Conservation (phyloP, 2,888 invertebrate genomes). For the Ypsolopha sequella region DNA sequence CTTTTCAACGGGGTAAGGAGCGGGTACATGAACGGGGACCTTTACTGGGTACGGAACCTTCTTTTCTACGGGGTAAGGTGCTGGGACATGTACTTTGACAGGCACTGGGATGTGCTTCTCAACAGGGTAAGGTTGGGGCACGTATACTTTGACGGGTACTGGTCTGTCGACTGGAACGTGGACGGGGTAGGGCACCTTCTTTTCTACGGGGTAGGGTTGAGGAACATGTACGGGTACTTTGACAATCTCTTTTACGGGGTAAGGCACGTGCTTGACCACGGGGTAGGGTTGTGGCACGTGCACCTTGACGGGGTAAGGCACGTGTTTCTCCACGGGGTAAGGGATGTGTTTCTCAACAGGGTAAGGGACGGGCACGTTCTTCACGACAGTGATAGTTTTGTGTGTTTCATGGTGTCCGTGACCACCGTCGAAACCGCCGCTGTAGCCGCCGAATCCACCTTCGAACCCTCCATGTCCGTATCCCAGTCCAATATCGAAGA, state of each 20-base stretch:
- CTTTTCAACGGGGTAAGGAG: constrained; percentile 68
- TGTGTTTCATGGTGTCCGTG: constrained; percentile 62
- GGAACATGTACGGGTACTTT: constrained; percentile 75
- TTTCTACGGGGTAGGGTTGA: constrained; percentile 78
- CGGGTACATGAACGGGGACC: constrained; percentile 72
- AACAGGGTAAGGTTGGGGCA: constrained; percentile 71
- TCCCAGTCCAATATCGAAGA: constrained; percentile 69
- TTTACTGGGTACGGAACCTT: constrained; percentile 75
- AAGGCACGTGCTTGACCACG: constrained; percentile 74
- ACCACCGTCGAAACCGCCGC: constrained; percentile 27
- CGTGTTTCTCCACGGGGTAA: constrained; percentile 74
- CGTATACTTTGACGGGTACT: constrained; percentile 62
- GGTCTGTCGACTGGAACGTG: constrained; percentile 66
- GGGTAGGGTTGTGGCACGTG: constrained; percentile 79
- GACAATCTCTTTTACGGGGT: constrained; percentile 74
- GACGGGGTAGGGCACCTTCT: constrained; percentile 68
- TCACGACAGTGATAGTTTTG: constrained; percentile 79
- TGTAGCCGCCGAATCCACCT: constrained; percentile 26
- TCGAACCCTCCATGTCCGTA: constrained; percentile 40
- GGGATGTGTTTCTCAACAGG: constrained; percentile 80
- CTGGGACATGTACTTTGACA: constrained; percentile 77
- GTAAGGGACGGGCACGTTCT: constrained; percentile 79
- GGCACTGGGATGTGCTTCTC: constrained; percentile 74
- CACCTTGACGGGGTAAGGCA: constrained; percentile 74
- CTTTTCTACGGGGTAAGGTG: constrained; percentile 78